Evolutionary conservation across 2,888 invertebrate genomes (phyloP), one percentile per base, ranked within the genome.

Genomic region (Oscheius sp.): DNA sequence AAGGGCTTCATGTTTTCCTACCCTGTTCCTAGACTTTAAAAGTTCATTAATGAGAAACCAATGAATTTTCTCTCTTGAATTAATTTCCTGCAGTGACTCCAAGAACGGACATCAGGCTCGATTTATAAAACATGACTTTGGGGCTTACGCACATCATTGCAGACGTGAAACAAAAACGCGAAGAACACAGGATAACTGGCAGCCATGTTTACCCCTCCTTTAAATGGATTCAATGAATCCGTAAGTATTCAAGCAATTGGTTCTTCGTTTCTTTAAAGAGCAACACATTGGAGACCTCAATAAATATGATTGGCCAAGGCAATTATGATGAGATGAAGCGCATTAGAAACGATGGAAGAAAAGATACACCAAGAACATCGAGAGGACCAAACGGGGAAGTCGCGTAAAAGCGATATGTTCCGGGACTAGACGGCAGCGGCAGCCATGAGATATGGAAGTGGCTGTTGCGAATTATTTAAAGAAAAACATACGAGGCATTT

Each of bases 261-360:
- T n/a, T 49, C 49, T n/a, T 18, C 18, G 16, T 49, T 5, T 13
- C 18, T n/a, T n/a, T n/a, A n/a, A n/a, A n/a, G n/a, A n/a, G n/a
- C n/a, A n/a, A n/a, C n/a, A 2, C 49, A n/a, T 13, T 13, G 3
- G 16, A 5, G 5, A 49, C 49, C 49, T 27, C 29, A 58, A 58
- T 58, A 58, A 9, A n/a, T 27, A 27, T 58, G 58, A 58, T 58
- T 58, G 58, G 58, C 58, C 9, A 43, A 41, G 43, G 61, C 61
- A 61, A 61, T 61, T 61, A 61, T 66, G 46, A 64, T 52, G 23
- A 52, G 52, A 25, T 13, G 18, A 66, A 29, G 52, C 66, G 52
- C 49, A 66, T 61, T 61, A 61, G 61, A 27, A 52, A 66, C 16
- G 52, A 52, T 21, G 49, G 66, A 66, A 66, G 64, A 45, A 64